These are phyloP conservation scores for Anguilla pacifica DNA, from an alignment of 2,797 vertebrate genomes.

Conservation along the genomic window DNA sequence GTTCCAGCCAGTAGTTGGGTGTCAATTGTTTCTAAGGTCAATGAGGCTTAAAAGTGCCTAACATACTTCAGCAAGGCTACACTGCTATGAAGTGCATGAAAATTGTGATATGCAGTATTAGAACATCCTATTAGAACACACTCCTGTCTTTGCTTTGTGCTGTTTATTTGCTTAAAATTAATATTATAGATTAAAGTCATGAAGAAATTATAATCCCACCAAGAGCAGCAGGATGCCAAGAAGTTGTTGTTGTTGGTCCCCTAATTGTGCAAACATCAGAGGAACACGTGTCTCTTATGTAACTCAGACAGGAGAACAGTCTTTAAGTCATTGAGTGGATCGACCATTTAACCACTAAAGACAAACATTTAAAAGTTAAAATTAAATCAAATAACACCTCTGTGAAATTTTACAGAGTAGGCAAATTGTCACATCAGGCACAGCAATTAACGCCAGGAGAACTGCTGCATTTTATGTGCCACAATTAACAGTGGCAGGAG, in stretches of 20 bases:
- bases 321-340: background rate
- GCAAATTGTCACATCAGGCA: background rate
- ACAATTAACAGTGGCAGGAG: background rate
- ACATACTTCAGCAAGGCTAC: background rate
- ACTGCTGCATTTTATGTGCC: background rate
- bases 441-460: background rate
- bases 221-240: background rate
- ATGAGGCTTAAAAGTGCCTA: background rate
- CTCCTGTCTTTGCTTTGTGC: background rate
- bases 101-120: background rate
- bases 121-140: background rate
- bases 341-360: background rate
- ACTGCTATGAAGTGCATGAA: background rate
- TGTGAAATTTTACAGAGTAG: background rate
- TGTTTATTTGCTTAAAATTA: background rate
- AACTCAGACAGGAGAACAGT: background rate
- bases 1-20: background rate
- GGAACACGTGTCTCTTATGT: background rate
- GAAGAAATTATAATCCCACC: background rate
- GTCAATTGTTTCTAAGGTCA: background rate
- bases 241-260: background rate
- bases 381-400: background rate
- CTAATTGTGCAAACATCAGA: background rate
- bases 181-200: background rate
- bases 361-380: slow-evolving; percentile 2